Base-by-base conservation (phyloP, 1,140 invertebrate species). In the Pachyrhynchus sulphureomaculatus region DNA sequence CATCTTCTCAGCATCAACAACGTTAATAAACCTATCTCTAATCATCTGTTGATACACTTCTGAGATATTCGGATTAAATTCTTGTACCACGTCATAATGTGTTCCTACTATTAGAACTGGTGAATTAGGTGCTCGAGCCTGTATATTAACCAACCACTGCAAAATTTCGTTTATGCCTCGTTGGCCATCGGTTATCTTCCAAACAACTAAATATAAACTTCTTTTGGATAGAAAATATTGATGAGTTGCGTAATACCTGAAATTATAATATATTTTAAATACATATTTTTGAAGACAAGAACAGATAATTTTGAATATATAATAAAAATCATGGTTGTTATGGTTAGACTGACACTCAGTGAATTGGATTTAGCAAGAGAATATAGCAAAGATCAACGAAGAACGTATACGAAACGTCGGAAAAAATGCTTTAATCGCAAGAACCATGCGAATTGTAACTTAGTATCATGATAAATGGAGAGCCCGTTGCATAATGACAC, bases 221-320 rank as follows among this genome's bases (percentile, higher is more conserved):
- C 97, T 81, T 64, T 95, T 94, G 0, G 95, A 97, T 10, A 99
- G 79, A 75, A 99, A 99, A 76, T 99, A 99, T 71, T 99, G 95
- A 82, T 99, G 96, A 0, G 96, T 99, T 0, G 96, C 92, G 74
- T 98, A 98, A 73, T 96, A 95, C 74, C 81, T 82, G 67, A 8
- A 66, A 67, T 61, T 37, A 33, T 29, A 32, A 51, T 24, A 24
- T 18, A 18, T 6, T 5, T 1, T n/a, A n/a, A n/a, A n/a, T n/a
- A n/a, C n/a, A n/a, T n/a, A n/a, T n/a, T n/a, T n/a, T n/a, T n/a
- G n/a, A n/a, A n/a, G n/a, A n/a, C n/a, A n/a, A n/a, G n/a, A n/a
- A n/a, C n/a, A n/a, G n/a, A n/a, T n/a, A n/a, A n/a, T n/a, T n/a
- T n/a, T n/a, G n/a, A n/a, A n/a, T n/a, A n/a, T n/a, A n/a, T n/a